Evolutionary conservation across 2,797 vertebrate genomes (phyloP).

Genomic region (Mus minutoides): DNA sequence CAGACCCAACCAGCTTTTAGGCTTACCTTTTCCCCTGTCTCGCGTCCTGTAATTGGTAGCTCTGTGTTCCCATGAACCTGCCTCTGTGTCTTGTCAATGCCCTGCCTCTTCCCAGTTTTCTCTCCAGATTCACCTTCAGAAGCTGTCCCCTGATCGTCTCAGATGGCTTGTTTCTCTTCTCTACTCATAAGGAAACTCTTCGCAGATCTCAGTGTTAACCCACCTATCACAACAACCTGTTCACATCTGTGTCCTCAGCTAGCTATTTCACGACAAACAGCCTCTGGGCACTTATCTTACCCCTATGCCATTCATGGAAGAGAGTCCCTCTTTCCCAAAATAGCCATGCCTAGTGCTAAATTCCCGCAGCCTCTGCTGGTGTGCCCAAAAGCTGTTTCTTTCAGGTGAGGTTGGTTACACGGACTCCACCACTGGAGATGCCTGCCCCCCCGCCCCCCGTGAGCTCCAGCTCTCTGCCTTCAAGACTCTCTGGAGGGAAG

Average conservation of each 20-base stretch:
- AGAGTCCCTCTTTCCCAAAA: not conserved
- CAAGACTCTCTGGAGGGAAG: not conserved
- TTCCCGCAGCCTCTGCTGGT: not conserved
- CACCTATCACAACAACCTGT: not conserved
- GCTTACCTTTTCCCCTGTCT: not conserved
- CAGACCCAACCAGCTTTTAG: not conserved
- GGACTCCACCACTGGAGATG: not conserved
- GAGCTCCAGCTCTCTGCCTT: not conserved
- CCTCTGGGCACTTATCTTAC: not conserved
- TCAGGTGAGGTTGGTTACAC: not conserved
- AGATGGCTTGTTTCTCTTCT: not conserved
- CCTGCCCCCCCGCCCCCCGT: no score
- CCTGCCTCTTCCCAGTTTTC: not conserved
- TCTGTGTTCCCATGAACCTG: not conserved
- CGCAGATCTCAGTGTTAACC: not conserved
- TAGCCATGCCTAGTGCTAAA: not conserved
- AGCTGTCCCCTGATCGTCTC: not conserved
- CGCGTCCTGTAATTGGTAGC: not conserved
- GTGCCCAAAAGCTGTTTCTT: not conserved
- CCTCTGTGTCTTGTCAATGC: not conserved
- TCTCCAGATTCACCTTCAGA: not conserved
- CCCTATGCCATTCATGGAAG: not conserved
- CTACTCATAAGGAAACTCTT: not conserved
- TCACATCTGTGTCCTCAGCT: not conserved
- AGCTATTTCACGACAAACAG: not conserved